Evolutionary conservation across 2,888 invertebrate genomes (phyloP), one percentile per base, ranked within the genome.

Genomic region (Suillia variegata): DNA sequence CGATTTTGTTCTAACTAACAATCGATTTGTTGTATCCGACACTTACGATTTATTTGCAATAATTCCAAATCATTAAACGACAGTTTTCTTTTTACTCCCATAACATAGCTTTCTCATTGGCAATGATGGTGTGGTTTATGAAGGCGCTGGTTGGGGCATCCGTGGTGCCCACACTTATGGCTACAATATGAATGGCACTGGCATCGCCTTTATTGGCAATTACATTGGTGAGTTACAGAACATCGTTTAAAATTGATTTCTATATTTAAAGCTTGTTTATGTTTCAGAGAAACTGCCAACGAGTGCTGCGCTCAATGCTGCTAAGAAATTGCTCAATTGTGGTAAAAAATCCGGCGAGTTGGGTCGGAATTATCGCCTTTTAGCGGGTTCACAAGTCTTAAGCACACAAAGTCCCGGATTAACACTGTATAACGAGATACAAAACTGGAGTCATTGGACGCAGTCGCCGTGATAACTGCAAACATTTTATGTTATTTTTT

Each of bases 121-220:
- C 5, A 86, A 86, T 24, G 88, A 88, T 70, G 88, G 88, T 4
- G 83, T 85, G 31, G 82, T 89, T 10, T 89, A 88, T 67, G 88
- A 89, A 77, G 89, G 88, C 1, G 76, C 84, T 1, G 89, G 89
- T 1, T 89, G 89, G 89, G 82, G 85, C 4, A 82, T 83, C 38
- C 81, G 82, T 10, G 89, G 88, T 0, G 84, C 87, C 0, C 89
- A 88, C 66, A 86, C 86, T 0, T 83, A 80, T 12, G 84, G 84
- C 5, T 88, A 85, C 66, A 88, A 89, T 71, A 79, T 74, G 24
- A 85, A 83, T 67, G 86, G 88, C 20, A 83, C 88, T n/a, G 87
- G 86, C 12, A 85, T 89, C 62, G 84, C 85, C 21, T 86, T 89
- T 61, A 85, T 88, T 57, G 89, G 89, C 22, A 71, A 82, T 75